Percentiles rank a stretch among this genome's conserved stretches.
Evolutionary conservation across 92 coral and sea anemone species (phyloP).

Genomic region (Diadumene lineata): DNA sequence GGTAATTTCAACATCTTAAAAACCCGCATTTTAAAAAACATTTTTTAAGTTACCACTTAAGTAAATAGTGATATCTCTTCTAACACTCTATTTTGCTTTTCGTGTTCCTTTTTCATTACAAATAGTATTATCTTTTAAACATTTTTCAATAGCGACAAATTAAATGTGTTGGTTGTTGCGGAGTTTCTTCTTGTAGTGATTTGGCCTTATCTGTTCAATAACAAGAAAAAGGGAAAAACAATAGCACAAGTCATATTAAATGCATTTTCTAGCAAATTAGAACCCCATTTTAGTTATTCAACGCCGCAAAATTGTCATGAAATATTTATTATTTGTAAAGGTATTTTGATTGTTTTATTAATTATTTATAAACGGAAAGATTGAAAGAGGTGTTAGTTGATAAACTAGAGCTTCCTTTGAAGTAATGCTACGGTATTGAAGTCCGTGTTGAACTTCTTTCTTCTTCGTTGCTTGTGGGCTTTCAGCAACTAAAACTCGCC

Average conservation of each 20-base stretch:
- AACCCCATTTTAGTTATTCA: slow-evolving; percentile 4
- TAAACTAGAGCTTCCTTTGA: not conserved
- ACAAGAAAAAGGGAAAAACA: not conserved
- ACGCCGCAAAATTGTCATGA: not conserved
- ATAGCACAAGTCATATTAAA: not conserved
- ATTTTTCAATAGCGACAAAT: too few relatives aligned
- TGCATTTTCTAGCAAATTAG: not conserved
- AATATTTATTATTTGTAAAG: slow-evolving; percentile 4
- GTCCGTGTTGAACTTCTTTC: not conserved
- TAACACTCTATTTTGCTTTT: not conserved
- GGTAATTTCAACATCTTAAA: not conserved
- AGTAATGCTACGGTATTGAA: not conserved
- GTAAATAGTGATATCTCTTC: not conserved
- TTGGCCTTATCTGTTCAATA: not conserved
- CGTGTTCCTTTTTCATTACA: not conserved
- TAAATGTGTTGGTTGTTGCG: too few relatives aligned
- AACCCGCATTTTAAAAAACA: not conserved
- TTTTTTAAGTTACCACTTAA: not conserved
- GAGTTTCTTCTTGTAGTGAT: too few relatives aligned
- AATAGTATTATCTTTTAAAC: too few relatives aligned
- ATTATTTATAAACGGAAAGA: not conserved
- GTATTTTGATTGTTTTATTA: slow-evolving; percentile 3
- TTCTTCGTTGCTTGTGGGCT: slow-evolving; percentile 1
- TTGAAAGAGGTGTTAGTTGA: slow-evolving; percentile 1
- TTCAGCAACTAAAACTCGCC: not conserved